A percentile compares a stretch with the other conserved stretches of the same genome.
Conservation (phyloP, 2,888 invertebrate species). For the Drosophila longiperda region DNA sequence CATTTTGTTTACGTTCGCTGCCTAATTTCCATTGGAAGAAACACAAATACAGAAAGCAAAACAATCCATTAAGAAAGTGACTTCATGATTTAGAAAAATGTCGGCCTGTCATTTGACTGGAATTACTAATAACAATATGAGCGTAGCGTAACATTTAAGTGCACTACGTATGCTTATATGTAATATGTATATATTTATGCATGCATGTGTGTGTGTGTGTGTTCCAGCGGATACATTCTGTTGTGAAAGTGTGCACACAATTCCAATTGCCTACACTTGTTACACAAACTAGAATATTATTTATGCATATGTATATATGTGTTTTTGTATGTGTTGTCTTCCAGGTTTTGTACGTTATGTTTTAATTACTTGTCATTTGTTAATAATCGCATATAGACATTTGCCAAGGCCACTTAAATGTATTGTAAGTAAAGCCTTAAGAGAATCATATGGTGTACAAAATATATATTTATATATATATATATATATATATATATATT, state of each 20-base stretch:
- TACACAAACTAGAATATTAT: conserved; percentile 29
- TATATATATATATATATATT: too few species aligned
- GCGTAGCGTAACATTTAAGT: conserved; percentile 4
- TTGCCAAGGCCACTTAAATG: conserved; percentile 18
- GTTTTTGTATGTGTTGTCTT: background rate
- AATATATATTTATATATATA: background rate
- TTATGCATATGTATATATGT: background rate
- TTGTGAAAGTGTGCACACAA: conserved; percentile 16
- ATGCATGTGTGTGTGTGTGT: background rate
- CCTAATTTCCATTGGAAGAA: conserved; percentile 49
- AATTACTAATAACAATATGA: conserved; percentile 6
- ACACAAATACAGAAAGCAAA: conserved; percentile 46
- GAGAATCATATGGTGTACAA: conserved; percentile 8
- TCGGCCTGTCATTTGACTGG: conserved; percentile 16
- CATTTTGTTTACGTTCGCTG: conserved; percentile 54
- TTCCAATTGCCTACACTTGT: conserved; percentile 37
- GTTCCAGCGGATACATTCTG: conserved; percentile 7
- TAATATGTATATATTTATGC: conserved; percentile 10
- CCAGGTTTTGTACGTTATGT: background rate
- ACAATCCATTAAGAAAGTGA: conserved; percentile 57
- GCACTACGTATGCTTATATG: conserved; percentile 5
- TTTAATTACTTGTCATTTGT: background rate
- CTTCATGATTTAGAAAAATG: conserved; percentile 29
- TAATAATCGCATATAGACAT: conserved; percentile 2
- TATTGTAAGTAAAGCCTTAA: conserved; percentile 21